These are phyloP conservation scores for Lepidurus couesii DNA, from an alignment of 1,140 invertebrate species.

Conservation along the genomic window DNA sequence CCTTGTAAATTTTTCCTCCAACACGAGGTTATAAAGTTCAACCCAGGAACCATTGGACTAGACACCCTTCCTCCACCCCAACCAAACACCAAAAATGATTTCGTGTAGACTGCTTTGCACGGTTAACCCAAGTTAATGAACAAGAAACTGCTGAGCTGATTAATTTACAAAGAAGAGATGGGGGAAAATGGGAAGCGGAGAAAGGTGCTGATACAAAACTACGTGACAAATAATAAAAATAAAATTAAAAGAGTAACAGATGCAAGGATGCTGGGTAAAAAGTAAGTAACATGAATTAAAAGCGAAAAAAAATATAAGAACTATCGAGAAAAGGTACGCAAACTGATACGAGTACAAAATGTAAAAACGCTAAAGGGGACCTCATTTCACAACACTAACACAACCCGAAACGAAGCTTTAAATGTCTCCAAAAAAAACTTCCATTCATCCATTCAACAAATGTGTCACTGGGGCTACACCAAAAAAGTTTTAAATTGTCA, in stretches of 20 bases:
- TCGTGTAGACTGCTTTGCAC: not conserved
- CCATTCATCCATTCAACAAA: not conserved
- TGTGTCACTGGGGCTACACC: not conserved
- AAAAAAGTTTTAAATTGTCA: not conserved
- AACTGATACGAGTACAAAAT: slow-evolving; percentile 9
- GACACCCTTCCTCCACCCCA: not conserved
- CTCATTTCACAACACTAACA: slow-evolving; percentile 8
- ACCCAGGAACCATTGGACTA: slow-evolving; percentile 5
- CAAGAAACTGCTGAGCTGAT: not conserved
- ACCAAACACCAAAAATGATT: not conserved
- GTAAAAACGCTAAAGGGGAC: not conserved
- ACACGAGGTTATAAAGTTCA: not conserved
- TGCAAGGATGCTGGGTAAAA: not conserved
- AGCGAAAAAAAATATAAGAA: not conserved
- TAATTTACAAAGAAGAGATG: not conserved
- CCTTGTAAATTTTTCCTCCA: not conserved
- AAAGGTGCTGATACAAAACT: not conserved
- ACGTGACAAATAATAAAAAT: not conserved
- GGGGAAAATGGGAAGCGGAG: not conserved
- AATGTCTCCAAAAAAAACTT: not conserved
- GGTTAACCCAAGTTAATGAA: not conserved
- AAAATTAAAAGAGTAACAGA: not conserved
- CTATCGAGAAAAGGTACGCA: not conserved
- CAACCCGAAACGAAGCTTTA: not conserved
- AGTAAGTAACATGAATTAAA: not conserved